Conservation (phyloP, 2,113 vertebrate species). For the Numida meleagris region DNA sequence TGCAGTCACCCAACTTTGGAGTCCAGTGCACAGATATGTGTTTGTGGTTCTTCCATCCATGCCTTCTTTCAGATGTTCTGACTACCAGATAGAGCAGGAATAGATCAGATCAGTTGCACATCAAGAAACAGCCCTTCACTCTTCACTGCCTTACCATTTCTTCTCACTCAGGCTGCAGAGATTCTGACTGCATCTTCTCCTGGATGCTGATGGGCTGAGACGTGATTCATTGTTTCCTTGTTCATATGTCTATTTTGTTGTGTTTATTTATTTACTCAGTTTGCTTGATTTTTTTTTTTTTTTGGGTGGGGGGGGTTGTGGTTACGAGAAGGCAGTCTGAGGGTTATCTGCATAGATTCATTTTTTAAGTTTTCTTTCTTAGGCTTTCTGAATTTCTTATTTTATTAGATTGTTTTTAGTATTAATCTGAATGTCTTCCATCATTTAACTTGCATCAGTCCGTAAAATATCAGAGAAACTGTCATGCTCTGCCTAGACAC, state of each 20-base stretch:
- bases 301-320: rapidly evolving
- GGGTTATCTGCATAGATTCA: neutral
- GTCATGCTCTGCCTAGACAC: neutral
- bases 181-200: neutral
- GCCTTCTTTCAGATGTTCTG: neutral
- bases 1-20: neutral
- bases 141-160: neutral
- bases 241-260: neutral
- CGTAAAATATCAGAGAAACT: neutral
- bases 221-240: neutral
- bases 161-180: neutral
- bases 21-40: no score
- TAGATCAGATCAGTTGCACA: neutral
- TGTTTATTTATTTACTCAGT: neutral
- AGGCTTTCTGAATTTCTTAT: neutral
- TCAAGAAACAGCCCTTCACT: neutral
- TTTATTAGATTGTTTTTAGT: neutral
- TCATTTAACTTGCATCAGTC: neutral
- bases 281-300: no score
- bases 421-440: neutral
- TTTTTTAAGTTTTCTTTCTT: neutral
- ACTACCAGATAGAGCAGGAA: neutral
- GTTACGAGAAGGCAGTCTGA: rapidly evolving
- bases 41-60: neutral
- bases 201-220: neutral